Evolutionary conservation across 2,113 vertebrate species (phyloP), one percentile per base, ranked within the genome.

Genomic region (Pygoscelis adeliae): DNA sequence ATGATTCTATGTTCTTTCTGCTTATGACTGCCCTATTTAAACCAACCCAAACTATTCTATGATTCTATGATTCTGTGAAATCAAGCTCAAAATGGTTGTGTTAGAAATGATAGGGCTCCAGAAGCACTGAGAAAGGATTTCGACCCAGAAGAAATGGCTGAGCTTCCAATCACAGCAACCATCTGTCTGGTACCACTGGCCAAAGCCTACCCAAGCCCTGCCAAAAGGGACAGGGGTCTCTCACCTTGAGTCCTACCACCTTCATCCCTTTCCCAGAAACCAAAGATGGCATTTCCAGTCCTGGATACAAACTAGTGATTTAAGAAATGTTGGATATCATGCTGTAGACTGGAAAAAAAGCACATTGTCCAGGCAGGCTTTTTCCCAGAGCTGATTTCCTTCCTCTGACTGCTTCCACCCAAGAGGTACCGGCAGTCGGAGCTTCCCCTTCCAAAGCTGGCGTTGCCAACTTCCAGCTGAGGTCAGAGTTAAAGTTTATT

Each of bases 101-200:
- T 58, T 30, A 62, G 78, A 72, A 91, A 72, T 26, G 4, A 72
- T 87, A 95, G 29, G 49, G 40, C 50, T 93, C 62, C 74, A 87
- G 82, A 88, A 97, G n/a, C 62, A 52, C 46, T 29, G 66, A 93
- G 82, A 88, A 88, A 93, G 49, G 62, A 94, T 95, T 95, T 90
- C 3, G 9, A 40, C 36, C 61, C 52, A 63, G 88, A 90, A 96
- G 87, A 91, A 97, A 87, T 53, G 85, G 34, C 81, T 90, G 53
- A 79, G 74, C 66, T 94, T 87, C 90, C 93, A 87, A 46, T 85
- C 78, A 87, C 49, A 83, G 49, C 93, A 91, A 61, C 93, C 82
- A 97, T 93, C 95, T 97, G 93, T 53, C 90, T 83, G 90, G 53
- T 95, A 73, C 44, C 44, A 49, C 56, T 46, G 49, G 92, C 92